Percentiles rank a stretch among this genome's conserved stretches.
These are phyloP conservation scores for Pipistrellus pygmaeus DNA, from an alignment of 2,797 vertebrate species.

Conservation along the genomic window DNA sequence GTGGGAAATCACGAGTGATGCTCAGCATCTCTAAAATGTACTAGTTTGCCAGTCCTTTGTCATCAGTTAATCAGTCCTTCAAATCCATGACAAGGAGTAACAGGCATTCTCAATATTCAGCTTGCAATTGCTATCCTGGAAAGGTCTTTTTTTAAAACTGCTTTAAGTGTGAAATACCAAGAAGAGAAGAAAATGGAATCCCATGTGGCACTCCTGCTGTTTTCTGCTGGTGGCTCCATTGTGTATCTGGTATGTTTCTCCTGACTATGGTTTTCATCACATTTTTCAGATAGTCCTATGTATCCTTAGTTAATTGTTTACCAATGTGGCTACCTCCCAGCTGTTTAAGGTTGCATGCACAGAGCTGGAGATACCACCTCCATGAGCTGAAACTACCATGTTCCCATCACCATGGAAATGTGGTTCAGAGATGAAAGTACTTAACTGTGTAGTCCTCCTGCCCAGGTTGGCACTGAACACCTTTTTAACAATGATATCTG, in stretches of 20 bases:
- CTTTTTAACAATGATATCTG: background rate
- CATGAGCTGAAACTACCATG: background rate
- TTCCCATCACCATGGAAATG: constrained; percentile 41
- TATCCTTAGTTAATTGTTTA: background rate
- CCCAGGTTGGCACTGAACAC: background rate
- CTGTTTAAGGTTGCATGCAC: background rate
- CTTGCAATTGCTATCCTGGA: background rate
- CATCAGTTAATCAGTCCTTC: background rate
- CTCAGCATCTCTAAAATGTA: background rate
- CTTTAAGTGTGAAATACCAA: background rate
- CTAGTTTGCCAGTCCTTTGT: background rate
- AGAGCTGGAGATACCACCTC: background rate
- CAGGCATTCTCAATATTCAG: background rate
- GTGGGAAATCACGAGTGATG: background rate
- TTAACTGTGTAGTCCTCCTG: background rate
- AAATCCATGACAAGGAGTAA: background rate
- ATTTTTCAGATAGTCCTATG: background rate
- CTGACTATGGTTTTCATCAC: background rate
- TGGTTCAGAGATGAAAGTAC: constrained; percentile 25
- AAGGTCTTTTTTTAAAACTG: background rate
- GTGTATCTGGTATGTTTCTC: background rate
- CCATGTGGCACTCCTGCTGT: background rate
- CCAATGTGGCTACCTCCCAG: background rate
- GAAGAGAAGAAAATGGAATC: background rate
- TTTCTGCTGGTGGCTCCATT: background rate